Evolutionary conservation across 2,888 invertebrate genomes (phyloP).

Genomic region (Thymelicus acteon): DNA sequence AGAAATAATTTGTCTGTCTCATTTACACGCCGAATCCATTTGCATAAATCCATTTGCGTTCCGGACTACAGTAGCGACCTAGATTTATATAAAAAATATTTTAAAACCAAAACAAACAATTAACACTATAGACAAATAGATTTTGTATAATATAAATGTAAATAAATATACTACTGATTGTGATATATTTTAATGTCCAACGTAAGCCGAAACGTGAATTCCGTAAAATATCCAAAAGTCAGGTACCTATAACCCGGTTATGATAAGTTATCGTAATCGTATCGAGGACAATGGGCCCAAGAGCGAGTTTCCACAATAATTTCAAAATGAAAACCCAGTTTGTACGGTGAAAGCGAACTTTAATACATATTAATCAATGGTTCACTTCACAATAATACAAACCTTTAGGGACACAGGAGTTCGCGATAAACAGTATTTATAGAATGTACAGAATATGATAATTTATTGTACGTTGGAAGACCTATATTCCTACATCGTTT

Average conservation of each 20-base stretch:
- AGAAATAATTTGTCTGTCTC: too few species aligned
- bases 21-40: too few species aligned
- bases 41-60: too few species aligned
- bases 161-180: too few species aligned
- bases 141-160: too few species aligned
- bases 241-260: not conserved
- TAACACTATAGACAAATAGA: too few species aligned
- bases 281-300: constrained; percentile 17
- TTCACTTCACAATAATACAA: constrained; percentile 17
- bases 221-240: not conserved
- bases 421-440: not conserved
- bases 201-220: not conserved
- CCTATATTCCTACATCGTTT: not conserved
- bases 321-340: constrained; percentile 26
- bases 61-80: too few species aligned
- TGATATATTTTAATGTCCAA: too few species aligned
- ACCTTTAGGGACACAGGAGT: constrained; percentile 11
- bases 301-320: constrained; percentile 23
- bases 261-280: constrained; percentile 22
- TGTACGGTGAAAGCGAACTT: constrained; percentile 18
- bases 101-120: too few species aligned
- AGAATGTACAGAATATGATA: constrained; percentile 6
- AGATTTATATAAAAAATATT: too few species aligned
- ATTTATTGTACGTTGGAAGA: not conserved
- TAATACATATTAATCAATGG: constrained; percentile 21